phyloP scores from a whole-genome alignment of 1,140 invertebrate species.

The Nautilus pompilius region DNA sequence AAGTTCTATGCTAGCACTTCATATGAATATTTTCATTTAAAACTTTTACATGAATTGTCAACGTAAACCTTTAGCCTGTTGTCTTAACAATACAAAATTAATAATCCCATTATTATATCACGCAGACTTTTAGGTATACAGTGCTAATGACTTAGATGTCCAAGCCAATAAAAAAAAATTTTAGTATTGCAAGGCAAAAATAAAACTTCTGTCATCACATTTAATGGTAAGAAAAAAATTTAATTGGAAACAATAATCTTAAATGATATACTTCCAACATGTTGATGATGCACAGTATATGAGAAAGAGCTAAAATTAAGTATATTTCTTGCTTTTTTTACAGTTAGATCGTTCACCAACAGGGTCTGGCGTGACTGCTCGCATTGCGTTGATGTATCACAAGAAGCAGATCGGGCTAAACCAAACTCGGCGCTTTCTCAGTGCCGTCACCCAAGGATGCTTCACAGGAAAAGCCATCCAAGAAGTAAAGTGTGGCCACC shows the following conservation, averaged over 20 bases:
- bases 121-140: neutral
- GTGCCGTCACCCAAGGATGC: constrained; percentile 23
- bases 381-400: constrained; percentile 43
- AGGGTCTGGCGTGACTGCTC: constrained; percentile 47
- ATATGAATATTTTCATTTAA: neutral
- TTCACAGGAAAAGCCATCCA: constrained; percentile 30
- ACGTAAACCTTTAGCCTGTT: no score
- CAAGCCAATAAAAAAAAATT: neutral
- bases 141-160: neutral
- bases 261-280: neutral
- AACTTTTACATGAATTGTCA: no score
- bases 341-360: constrained; percentile 51
- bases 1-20: neutral
- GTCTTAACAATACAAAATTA: no score
- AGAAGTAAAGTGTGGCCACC: constrained; percentile 10
- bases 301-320: neutral
- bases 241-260: neutral
- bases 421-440: constrained; percentile 33
- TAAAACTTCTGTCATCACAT: neutral
- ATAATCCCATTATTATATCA: no score
- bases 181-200: neutral
- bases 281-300: neutral
- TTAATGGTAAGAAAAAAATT: neutral
- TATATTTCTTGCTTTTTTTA: constrained; percentile 6
- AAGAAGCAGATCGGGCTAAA: constrained; percentile 29